phyloP scores from a whole-genome alignment of 2,797 vertebrate species.

The Coregonus ussuriensis region DNA sequence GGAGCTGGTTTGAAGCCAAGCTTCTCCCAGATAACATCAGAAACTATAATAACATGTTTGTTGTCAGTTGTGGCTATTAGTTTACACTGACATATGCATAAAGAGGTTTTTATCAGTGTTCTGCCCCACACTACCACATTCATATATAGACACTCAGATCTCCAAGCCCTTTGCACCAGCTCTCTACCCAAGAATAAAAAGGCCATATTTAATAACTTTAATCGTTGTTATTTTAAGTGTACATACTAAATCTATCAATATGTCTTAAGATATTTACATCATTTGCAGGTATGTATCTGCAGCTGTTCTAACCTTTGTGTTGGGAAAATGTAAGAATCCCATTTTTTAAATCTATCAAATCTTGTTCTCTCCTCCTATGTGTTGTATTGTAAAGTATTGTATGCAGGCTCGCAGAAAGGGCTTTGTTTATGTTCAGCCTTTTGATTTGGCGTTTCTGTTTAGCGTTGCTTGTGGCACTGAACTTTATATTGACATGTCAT shows the following conservation, averaged over 20 bases:
- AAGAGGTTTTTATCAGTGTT: conserved; percentile 10
- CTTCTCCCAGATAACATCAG: not conserved
- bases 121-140: conserved; percentile 21
- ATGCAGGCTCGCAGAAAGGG: conserved; percentile 9
- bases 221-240: conserved; percentile 51
- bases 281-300: conserved; percentile 29
- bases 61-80: not conserved
- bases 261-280: conserved; percentile 29
- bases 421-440: conserved; percentile 9
- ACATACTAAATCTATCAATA: conserved; percentile 25
- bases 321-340: conserved; percentile 25
- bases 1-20: not conserved
- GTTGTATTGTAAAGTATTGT: conserved; percentile 2
- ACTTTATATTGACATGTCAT: conserved; percentile 48
- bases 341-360: conserved; percentile 29
- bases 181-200: conserved; percentile 54
- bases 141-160: conserved; percentile 26
- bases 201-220: conserved; percentile 60
- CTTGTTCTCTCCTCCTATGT: conserved; percentile 30
- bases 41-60: not conserved
- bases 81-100: not conserved
- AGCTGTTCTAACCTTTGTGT: conserved; percentile 14
- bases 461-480: conserved; percentile 34
- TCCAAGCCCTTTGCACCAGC: conserved; percentile 66
- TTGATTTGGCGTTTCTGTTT: conserved; percentile 54